Evolutionary conservation across 92 coral and sea anemone species (phyloP).

Genomic region (Epizoanthus scotinus): DNA sequence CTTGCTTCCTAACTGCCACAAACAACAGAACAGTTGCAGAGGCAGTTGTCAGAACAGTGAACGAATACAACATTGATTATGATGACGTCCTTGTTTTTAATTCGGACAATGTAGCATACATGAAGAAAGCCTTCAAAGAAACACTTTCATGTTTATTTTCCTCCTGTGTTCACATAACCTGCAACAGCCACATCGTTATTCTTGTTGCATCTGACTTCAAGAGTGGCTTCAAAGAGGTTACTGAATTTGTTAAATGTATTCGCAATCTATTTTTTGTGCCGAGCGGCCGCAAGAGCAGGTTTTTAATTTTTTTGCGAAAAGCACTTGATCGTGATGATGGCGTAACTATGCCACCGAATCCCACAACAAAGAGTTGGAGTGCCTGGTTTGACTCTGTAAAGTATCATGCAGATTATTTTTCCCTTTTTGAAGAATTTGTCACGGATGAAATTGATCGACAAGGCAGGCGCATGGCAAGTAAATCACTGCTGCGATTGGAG

Average conservation of each 20-base stretch:
- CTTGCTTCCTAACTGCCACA: conserved; percentile 47
- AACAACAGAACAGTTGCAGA: conserved; percentile 55
- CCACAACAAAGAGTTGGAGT: conserved; percentile 62
- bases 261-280: conserved; percentile 57
- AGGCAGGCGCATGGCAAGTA: conserved; percentile 37
- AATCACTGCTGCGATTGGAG: conserved; percentile 47
- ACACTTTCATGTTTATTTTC: conserved; percentile 60
- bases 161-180: conserved; percentile 56
- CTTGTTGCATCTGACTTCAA: conserved; percentile 69
- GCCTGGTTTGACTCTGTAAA: conserved; percentile 58
- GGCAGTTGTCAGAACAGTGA: conserved; percentile 51
- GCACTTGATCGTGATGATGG: background rate
- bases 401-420: conserved; percentile 46
- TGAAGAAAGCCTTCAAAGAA: conserved; percentile 69
- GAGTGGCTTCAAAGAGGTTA: conserved; percentile 52
- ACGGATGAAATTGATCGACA: conserved; percentile 33
- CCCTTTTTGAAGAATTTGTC: conserved; percentile 41
- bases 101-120: conserved; percentile 67
- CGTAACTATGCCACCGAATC: conserved; percentile 60
- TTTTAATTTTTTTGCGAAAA: conserved; percentile 41
- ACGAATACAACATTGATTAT: conserved; percentile 58
- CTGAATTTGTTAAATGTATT: conserved; percentile 63
- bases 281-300: conserved; percentile 67
- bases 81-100: conserved; percentile 62
- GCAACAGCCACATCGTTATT: conserved; percentile 71